Percentiles rank a stretch among this genome's conserved stretches.
Evolutionary conservation across 2,797 vertebrate species (phyloP).

Genomic region (Muscicapa comitata): DNA sequence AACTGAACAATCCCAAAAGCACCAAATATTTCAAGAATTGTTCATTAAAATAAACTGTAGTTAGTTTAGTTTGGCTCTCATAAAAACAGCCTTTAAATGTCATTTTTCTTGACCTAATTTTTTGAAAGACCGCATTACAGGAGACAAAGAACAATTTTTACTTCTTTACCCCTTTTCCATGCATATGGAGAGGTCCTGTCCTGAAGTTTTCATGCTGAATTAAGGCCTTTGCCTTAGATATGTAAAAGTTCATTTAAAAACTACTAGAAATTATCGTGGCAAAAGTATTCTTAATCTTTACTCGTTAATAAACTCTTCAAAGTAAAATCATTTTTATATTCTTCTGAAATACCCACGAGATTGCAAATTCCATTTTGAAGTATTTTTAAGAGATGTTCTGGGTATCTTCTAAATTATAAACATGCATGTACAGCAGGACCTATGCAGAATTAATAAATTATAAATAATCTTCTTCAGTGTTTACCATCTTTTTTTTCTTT

Average conservation of each 20-base stretch:
- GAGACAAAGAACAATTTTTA: not conserved
- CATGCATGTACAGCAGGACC: not conserved
- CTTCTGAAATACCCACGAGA: not conserved
- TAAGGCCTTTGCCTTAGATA: not conserved
- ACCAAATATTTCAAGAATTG: not conserved
- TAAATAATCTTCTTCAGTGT: not conserved
- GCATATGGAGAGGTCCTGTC: not conserved
- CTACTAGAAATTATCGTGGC: not conserved
- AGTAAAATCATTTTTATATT: not conserved
- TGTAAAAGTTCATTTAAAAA: not conserved
- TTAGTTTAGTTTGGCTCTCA: not conserved
- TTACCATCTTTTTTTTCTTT: not conserved
- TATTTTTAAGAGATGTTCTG: constrained; percentile 5
- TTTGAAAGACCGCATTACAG: not conserved
- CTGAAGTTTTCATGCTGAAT: not conserved
- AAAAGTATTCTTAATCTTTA: not conserved
- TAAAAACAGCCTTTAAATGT: not conserved
- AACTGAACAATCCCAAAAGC: not conserved
- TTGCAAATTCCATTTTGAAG: not conserved
- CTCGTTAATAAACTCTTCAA: constrained; percentile 1
- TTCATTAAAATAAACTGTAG: not conserved
- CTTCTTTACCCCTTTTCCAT: not conserved
- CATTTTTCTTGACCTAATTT: not conserved
- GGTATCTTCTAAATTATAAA: not conserved
- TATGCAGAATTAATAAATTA: not conserved